A percentile compares a stretch with the other conserved stretches of the same genome.
These are phyloP conservation scores for Monochamus alternatus DNA, from an alignment of 2,888 invertebrate genomes.

Conservation along the genomic window DNA sequence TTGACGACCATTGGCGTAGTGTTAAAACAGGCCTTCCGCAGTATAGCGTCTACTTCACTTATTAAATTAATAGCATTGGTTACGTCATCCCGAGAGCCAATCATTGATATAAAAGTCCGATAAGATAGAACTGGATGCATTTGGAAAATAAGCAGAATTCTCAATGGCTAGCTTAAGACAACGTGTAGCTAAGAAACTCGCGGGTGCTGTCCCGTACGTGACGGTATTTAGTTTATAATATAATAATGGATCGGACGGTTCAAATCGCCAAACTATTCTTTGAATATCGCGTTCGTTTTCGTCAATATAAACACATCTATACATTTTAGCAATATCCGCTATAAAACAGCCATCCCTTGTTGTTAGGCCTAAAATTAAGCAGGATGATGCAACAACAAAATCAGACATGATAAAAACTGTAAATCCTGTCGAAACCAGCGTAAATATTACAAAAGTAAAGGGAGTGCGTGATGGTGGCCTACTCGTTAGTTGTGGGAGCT, in stretches of 20 bases:
- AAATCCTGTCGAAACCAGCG: too few relatives aligned
- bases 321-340: neutral
- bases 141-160: neutral
- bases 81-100: neutral
- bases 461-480: too few relatives aligned
- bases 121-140: neutral
- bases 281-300: neutral
- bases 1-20: neutral
- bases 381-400: too few relatives aligned
- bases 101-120: neutral
- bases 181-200: neutral
- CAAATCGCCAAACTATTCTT: neutral
- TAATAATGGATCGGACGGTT: neutral
- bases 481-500: too few relatives aligned
- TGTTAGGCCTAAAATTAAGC: too few relatives aligned
- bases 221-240: neutral
- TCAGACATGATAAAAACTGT: too few relatives aligned
- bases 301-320: slow-evolving; percentile 5
- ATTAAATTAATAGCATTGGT: neutral
- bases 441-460: too few relatives aligned
- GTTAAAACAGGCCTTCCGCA: neutral
- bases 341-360: too few relatives aligned
- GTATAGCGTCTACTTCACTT: neutral
- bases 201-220: neutral
- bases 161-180: neutral